Evolutionary conservation across 2,888 invertebrate genomes (phyloP).

Genomic region (Ariolimax columbianus): DNA sequence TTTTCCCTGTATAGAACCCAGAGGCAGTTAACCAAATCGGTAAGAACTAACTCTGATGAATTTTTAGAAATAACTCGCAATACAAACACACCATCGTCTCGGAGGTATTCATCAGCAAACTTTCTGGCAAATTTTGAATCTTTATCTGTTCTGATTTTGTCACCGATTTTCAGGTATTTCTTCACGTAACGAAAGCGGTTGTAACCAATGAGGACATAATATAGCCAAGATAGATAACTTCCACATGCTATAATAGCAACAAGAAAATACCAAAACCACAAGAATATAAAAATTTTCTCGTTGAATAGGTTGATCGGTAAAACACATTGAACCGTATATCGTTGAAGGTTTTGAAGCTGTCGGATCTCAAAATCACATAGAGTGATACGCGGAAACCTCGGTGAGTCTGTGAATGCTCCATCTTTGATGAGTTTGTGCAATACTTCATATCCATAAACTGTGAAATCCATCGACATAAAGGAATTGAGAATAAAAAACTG

Average conservation of each 20-base stretch:
- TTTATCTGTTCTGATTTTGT: constrained; percentile 64
- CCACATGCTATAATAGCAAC: constrained; percentile 61
- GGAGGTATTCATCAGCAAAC: constrained; percentile 69
- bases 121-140: constrained; percentile 66
- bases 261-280: constrained; percentile 77
- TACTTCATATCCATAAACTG: constrained; percentile 72
- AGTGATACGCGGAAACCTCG: constrained; percentile 50
- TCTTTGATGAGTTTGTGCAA: constrained; percentile 53
- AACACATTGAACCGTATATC: constrained; percentile 69
- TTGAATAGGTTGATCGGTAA: constrained; percentile 75
- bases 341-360: constrained; percentile 52
- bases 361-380: constrained; percentile 53
- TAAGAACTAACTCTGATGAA: constrained; percentile 70
- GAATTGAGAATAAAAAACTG: constrained; percentile 75
- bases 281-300: constrained; percentile 78
- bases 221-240: constrained; percentile 66
- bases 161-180: constrained; percentile 68
- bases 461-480: constrained; percentile 71
- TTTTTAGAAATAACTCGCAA: constrained; percentile 67
- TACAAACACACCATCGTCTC: constrained; percentile 72
- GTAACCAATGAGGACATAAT: constrained; percentile 62
- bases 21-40: constrained; percentile 65
- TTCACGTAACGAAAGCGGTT: constrained; percentile 65
- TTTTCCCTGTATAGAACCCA: constrained; percentile 69
- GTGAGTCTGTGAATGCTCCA: constrained; percentile 50